Evolutionary conservation across 2,113 vertebrate species (phyloP).

Genomic region (Collichthys lucidus): DNA sequence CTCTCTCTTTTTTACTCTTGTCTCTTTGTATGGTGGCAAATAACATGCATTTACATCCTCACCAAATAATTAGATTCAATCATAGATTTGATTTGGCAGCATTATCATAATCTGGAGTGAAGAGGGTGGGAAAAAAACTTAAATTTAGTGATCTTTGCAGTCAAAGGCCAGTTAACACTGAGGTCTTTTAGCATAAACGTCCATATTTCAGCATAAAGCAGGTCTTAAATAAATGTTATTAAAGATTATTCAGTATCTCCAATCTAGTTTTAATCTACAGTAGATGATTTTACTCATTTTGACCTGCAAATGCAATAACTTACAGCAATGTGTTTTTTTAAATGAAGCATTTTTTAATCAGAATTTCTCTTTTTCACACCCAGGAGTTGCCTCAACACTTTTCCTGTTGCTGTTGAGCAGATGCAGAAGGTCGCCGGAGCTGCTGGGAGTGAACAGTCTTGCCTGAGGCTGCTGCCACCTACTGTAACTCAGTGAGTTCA

Average conservation of each 20-base stretch:
- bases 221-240: neutral
- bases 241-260: neutral
- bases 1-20: too few relatives aligned
- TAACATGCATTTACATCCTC: too few relatives aligned
- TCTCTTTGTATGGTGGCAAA: too few relatives aligned
- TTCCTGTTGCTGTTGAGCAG: constrained; percentile 11
- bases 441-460: neutral
- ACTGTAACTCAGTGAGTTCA: constrained; percentile 11
- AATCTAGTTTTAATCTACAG: neutral
- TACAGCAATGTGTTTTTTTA: neutral
- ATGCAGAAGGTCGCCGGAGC: neutral
- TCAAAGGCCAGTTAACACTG: too few relatives aligned
- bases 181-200: too few relatives aligned
- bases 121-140: too few relatives aligned
- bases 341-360: neutral
- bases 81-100: too few relatives aligned
- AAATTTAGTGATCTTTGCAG: too few relatives aligned
- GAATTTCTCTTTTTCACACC: neutral
- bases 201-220: neutral
- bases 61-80: too few relatives aligned
- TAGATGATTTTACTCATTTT: neutral
- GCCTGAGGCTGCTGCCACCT: constrained; percentile 48
- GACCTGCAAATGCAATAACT: neutral
- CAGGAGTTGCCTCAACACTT: neutral
- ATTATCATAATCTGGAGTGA: too few relatives aligned